These are phyloP conservation scores for Nasonia giraulti DNA, from an alignment of 1,140 invertebrate species.

Conservation along the genomic window DNA sequence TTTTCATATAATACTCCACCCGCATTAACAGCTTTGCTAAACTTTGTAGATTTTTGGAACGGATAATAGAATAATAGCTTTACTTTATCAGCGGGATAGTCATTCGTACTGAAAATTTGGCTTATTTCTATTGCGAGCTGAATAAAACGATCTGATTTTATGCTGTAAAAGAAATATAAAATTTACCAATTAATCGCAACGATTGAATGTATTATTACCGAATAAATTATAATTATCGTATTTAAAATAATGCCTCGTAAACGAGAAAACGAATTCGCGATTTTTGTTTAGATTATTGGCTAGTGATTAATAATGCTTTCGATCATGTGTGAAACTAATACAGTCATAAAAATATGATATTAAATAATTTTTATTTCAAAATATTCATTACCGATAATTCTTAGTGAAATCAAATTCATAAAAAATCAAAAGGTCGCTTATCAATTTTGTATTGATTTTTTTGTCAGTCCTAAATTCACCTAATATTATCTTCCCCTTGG, in stretches of 20 bases:
- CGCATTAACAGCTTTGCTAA: not conserved
- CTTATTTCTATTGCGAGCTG: not conserved
- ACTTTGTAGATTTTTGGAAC: not conserved
- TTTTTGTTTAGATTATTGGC: no score
- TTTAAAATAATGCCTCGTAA: not conserved
- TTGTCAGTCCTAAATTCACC: not conserved
- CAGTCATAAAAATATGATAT: not conserved
- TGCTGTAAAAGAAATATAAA: not conserved
- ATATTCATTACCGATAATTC: not conserved
- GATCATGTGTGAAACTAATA: not conserved
- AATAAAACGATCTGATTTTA: not conserved
- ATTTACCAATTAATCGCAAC: not conserved
- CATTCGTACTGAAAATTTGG: not conserved
- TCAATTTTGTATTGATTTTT: not conserved
- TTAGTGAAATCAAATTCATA: constrained; percentile 4
- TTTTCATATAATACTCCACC: not conserved
- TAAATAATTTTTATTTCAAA: not conserved
- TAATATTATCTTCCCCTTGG: not conserved
- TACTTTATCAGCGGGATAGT: not conserved
- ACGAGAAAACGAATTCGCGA: no score
- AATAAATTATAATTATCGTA: not conserved
- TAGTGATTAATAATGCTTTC: no score
- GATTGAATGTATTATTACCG: not conserved
- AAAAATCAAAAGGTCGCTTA: not conserved
- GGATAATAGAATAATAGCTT: not conserved